Percentiles rank a stretch among this genome's conserved stretches.
Evolutionary conservation across 2,113 vertebrate genomes (phyloP).

Genomic region (Oncorhynchus mykiss): DNA sequence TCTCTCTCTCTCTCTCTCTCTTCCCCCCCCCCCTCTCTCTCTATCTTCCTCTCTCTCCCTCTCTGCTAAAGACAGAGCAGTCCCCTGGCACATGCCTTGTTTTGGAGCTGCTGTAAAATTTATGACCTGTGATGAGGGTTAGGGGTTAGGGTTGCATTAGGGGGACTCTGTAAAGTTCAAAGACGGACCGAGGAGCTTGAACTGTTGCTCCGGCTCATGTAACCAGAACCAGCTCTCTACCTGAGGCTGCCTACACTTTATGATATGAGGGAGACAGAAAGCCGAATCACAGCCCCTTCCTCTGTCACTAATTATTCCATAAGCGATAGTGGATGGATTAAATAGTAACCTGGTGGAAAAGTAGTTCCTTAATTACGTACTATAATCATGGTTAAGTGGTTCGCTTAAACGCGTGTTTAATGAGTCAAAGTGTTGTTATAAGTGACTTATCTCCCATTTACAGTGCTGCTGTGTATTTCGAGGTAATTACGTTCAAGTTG

Average conservation of each 20-base stretch:
- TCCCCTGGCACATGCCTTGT: constrained; percentile 85
- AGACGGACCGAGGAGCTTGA: constrained; percentile 79
- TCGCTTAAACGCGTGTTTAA: too few relatives aligned
- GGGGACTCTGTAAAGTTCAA: constrained; percentile 86
- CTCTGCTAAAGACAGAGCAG: constrained; percentile 56
- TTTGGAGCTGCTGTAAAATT: constrained; percentile 89
- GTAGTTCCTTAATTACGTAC: too few relatives aligned
- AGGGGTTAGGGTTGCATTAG: constrained; percentile 80
- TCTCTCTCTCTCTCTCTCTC: too few relatives aligned
- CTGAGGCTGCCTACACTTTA: constrained; percentile 1
- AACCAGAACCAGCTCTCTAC: constrained; percentile 64
- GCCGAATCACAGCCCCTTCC: not conserved
- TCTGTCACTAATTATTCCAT: not conserved
- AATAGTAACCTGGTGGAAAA: too few relatives aligned
- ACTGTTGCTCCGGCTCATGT: constrained; percentile 76
- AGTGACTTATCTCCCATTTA: too few relatives aligned
- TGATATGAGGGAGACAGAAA: constrained; percentile 6
- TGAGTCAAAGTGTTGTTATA: too few relatives aligned
- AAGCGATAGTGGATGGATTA: too few relatives aligned
- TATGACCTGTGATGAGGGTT: constrained; percentile 88
- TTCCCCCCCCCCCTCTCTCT: not conserved
- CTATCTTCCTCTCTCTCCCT: constrained; percentile 17
- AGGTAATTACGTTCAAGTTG: too few relatives aligned
- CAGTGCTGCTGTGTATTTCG: too few relatives aligned
- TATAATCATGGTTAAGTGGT: too few relatives aligned